Conservation (phyloP, 2,888 invertebrate genomes). For the Lobophora halterata region DNA sequence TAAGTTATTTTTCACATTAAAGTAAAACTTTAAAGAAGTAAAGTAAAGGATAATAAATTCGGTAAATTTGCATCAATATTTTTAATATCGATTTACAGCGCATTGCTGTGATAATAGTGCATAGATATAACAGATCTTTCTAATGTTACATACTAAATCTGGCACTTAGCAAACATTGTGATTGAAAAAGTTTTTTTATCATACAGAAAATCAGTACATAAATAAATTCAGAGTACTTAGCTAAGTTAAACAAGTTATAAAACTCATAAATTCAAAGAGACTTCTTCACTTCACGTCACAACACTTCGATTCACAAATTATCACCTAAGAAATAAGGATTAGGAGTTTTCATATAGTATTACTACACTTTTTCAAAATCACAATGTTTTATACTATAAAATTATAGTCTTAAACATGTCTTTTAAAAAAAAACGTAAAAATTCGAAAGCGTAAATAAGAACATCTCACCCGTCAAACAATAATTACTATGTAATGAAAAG, state of each 20-base stretch:
- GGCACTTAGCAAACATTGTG: slow-evolving; percentile 35
- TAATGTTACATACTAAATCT: slow-evolving; percentile 37
- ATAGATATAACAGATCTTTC: slow-evolving; percentile 30
- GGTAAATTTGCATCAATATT: slow-evolving; percentile 1
- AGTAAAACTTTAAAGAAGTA: too few species aligned
- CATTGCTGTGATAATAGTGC: slow-evolving; percentile 13
- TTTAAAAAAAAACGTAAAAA: slow-evolving; percentile 5
- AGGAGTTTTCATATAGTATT: too few species aligned
- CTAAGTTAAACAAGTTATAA: too few species aligned
- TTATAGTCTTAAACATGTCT: slow-evolving; percentile 2
- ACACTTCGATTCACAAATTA: too few species aligned
- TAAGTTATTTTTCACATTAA: slow-evolving; percentile 2
- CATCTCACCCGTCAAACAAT: slow-evolving; percentile 1
- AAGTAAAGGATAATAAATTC: slow-evolving; percentile 12
- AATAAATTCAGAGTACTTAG: too few species aligned
- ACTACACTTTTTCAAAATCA: slow-evolving; percentile 2
- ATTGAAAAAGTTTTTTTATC: too few species aligned
- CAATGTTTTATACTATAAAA: background rate
- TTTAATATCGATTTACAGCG: slow-evolving; percentile 12
- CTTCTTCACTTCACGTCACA: too few species aligned
- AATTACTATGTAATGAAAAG: slow-evolving; percentile 5
- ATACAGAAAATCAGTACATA: too few species aligned
- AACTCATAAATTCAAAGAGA: too few species aligned
- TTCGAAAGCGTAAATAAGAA: slow-evolving; percentile 13
- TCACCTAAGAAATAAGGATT: too few species aligned